Conservation (phyloP, 2,888 invertebrate species). For the Eledona agricola region DNA sequence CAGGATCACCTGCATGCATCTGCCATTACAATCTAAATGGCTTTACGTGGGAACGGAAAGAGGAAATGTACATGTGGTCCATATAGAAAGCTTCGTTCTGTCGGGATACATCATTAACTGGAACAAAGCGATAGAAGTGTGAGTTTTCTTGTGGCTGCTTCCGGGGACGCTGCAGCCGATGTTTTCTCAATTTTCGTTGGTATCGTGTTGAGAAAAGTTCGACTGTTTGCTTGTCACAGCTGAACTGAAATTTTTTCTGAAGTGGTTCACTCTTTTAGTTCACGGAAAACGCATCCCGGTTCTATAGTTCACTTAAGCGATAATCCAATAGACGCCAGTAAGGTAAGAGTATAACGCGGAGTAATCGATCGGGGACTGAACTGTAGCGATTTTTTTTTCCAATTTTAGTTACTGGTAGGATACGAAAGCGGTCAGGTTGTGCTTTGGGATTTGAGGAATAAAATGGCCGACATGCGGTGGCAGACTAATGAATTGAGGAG, state of each 20-base stretch:
- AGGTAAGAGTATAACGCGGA: conserved; percentile 76
- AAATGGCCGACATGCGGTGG: conserved; percentile 86
- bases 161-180: conserved; percentile 10
- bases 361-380: neutral
- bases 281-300: conserved; percentile 95
- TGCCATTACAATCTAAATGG: conserved; percentile 98
- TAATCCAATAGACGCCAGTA: conserved; percentile 95
- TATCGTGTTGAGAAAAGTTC: conserved; percentile 4
- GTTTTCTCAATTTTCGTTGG: conserved; percentile 1
- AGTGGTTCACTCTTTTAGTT: conserved; percentile 79
- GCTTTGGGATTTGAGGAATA: conserved; percentile 93
- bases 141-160: conserved; percentile 67
- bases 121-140: conserved; percentile 99
- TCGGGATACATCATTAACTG: conserved; percentile 99
- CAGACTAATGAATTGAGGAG: conserved; percentile 82
- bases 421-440: conserved; percentile 95
- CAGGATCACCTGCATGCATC: conserved; percentile 93
- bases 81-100: conserved; percentile 94
- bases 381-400: conserved; percentile 1
- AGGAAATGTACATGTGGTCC: conserved; percentile 97
- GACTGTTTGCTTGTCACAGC: neutral
- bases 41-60: conserved; percentile 97
- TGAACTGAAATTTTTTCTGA: neutral
- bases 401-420: conserved; percentile 86
- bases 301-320: conserved; percentile 95